Base-by-base conservation (phyloP, 2,888 invertebrate species). In the Gnatocerus cornutus region DNA sequence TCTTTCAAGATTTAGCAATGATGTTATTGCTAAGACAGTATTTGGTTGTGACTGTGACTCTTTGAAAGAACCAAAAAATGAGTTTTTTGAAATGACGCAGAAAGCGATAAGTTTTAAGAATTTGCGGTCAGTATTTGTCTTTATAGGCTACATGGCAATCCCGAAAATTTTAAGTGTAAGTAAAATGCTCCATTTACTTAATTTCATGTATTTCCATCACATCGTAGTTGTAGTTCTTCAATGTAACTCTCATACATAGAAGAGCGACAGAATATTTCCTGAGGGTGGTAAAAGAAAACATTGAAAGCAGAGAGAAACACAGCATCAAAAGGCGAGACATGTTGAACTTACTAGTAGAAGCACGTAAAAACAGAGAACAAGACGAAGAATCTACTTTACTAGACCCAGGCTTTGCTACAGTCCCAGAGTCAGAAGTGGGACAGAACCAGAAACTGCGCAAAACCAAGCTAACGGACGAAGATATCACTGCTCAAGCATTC, bases 41-140 rank as follows among this genome's bases (percentile, higher is more conserved):
- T 88, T 87, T 71, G 88, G 88, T 0, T 74, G 88, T 0, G 84
- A 87, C 71, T 86, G 89, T 2, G 85, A 90, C 76, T 90, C 90
- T 0, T 83, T 88, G 12, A 78, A 81, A 5, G 84, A 90, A 0
- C 82, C 80, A 6, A 77, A 88, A 0, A 89, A 90, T 72, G 79
- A 86, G 21, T 90, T 90, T 77, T 90, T 87, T 73, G 53, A 75
- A 21, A 87, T 85, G 84, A 89, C 88, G 12, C 87, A 86, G 69
- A 80, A 79, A 8, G 78, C 85, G 6, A 86, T 87, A 0, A 82
- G 82, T 6, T 86, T 76, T 58, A 50, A 33, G 6, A 67, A 59
- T 5, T 39, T 72, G 13, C 45, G 53, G 52, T 53, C 13, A 13
- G 53, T 76, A 21, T 76, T 78, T 43, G 21, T 6, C 1, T 59